Evolutionary conservation across 2,888 invertebrate species (phyloP).

Genomic region (Rhagonycha lutea): DNA sequence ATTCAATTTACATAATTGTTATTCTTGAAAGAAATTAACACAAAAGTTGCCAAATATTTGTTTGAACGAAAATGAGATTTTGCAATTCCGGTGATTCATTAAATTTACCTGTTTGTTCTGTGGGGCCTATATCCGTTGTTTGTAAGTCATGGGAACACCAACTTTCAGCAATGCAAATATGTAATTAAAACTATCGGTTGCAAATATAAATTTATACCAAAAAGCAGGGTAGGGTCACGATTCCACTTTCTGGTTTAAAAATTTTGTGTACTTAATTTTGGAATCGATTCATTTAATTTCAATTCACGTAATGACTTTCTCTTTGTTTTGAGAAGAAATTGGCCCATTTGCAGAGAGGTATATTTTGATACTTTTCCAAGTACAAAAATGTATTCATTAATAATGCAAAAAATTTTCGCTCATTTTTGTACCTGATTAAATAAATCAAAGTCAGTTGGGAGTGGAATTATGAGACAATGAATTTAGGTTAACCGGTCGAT

Average conservation of each 20-base stretch:
- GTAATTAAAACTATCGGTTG: not conserved
- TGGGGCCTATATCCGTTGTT: constrained; percentile 24
- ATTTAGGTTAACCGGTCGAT: constrained; percentile 22
- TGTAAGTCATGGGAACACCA: constrained; percentile 16
- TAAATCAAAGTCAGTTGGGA: constrained; percentile 15
- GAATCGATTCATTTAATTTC: not conserved
- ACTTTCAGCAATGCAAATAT: not conserved
- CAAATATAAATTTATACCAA: not conserved
- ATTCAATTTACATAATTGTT: not conserved
- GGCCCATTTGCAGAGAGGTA: not conserved
- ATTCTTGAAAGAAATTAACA: not conserved
- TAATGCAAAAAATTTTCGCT: not conserved
- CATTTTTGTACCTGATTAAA: not conserved
- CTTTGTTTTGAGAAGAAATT: not conserved
- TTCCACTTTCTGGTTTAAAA: too few species aligned
- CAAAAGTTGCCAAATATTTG: not conserved
- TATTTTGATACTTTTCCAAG: not conserved
- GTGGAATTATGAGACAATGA: constrained; percentile 2
- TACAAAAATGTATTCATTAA: not conserved
- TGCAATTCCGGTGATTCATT: constrained; percentile 15
- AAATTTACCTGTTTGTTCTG: constrained; percentile 21
- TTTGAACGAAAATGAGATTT: constrained; percentile 6
- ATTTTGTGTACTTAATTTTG: not conserved
- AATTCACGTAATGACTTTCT: not conserved
- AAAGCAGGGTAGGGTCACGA: not conserved